Percentiles rank a stretch among this genome's conserved stretches.
These are phyloP conservation scores for Gavialis gangeticus DNA, from an alignment of 2,113 vertebrate genomes.

Conservation along the genomic window DNA sequence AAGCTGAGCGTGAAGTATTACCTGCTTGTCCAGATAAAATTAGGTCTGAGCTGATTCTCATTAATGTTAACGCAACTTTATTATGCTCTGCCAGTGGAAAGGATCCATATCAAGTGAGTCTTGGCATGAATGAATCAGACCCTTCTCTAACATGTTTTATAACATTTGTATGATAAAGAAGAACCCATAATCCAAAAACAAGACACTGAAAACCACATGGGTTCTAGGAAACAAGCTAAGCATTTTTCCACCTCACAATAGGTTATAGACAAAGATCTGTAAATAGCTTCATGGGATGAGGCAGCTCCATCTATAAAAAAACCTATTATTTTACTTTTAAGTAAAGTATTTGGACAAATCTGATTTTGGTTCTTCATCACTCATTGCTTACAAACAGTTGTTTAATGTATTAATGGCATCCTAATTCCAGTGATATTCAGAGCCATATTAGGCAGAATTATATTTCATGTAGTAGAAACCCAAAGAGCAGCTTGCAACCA, in stretches of 20 bases:
- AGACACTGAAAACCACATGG: conserved; percentile 14
- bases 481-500: too few relatives aligned
- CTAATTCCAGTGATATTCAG: conserved; percentile 47
- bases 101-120: not conserved
- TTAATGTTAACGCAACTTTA: not conserved
- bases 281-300: conserved; percentile 39
- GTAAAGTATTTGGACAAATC: conserved; percentile 58
- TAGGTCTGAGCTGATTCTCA: not conserved
- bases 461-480: too few relatives aligned
- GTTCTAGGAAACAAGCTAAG: not conserved
- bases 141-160: too few relatives aligned
- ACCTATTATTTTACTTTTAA: conserved; percentile 33
- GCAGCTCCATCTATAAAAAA: conserved; percentile 30
- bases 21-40: not conserved
- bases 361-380: conserved; percentile 50
- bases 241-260: conserved; percentile 14
- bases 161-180: not conserved
- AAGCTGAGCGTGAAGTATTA: not conserved
- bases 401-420: conserved; percentile 57
- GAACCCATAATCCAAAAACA: not conserved
- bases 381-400: conserved; percentile 36
- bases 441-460: not conserved
- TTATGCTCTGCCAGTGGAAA: not conserved
- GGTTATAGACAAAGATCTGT: conserved; percentile 42
- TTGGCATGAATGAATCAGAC: too few relatives aligned